Evolutionary conservation across 2,888 invertebrate genomes (phyloP).

Genomic region (Pecten maximus): DNA sequence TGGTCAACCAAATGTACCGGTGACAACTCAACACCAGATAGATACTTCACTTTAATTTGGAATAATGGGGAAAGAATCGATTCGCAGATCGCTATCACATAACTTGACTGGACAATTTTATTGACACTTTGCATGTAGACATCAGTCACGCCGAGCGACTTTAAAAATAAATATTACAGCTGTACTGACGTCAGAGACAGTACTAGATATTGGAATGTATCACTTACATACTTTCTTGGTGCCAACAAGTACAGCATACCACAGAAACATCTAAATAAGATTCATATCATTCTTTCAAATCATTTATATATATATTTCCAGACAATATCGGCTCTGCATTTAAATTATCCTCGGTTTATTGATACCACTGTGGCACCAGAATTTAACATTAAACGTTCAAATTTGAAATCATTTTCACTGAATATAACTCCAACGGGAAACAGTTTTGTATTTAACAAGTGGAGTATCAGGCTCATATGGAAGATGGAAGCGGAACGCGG

Average conservation of each 20-base stretch:
- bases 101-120: background rate
- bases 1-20: too few relatives aligned
- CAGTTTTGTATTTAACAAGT: background rate
- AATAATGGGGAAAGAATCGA: background rate
- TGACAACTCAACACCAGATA: too few relatives aligned
- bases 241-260: background rate
- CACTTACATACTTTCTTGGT: background rate
- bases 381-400: conserved; percentile 9
- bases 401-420: background rate
- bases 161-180: background rate
- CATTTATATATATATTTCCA: background rate
- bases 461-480: background rate
- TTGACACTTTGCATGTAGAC: background rate
- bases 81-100: background rate
- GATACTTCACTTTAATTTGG: too few relatives aligned
- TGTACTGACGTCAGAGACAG: background rate
- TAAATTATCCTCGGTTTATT: background rate
- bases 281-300: background rate
- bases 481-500: conserved; percentile 18
- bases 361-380: background rate
- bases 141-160: background rate
- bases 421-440: background rate
- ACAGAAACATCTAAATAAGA: background rate
- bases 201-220: background rate
- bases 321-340: background rate